Evolutionary conservation across 2,888 invertebrate species (phyloP).

Genomic region (Alviniconcha strummeri): DNA sequence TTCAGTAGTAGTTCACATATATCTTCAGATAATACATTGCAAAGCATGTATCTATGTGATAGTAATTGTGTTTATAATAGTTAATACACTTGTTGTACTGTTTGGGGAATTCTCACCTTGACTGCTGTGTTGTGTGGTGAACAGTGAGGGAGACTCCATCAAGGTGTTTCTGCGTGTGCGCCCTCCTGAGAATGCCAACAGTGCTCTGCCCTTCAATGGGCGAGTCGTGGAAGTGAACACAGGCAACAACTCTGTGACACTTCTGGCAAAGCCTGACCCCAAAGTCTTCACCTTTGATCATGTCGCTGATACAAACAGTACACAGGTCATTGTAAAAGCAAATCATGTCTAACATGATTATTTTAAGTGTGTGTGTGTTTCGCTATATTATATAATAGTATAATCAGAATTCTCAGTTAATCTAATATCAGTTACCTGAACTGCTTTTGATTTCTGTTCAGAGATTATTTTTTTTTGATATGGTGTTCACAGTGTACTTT

Average conservation of each 20-base stretch:
- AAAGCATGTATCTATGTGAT: too few relatives aligned
- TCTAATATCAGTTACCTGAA: neutral
- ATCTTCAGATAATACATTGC: too few relatives aligned
- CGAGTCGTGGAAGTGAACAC: constrained; percentile 56
- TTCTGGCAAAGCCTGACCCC: constrained; percentile 62
- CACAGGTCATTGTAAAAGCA: constrained; percentile 57
- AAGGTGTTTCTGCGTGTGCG: constrained; percentile 69
- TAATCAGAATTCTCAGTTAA: neutral
- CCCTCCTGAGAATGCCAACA: constrained; percentile 52
- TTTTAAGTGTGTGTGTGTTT: too few relatives aligned
- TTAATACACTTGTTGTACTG: too few relatives aligned
- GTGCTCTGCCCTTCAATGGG: constrained; percentile 48
- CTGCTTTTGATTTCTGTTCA: too few relatives aligned
- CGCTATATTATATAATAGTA: neutral
- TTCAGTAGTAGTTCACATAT: too few relatives aligned
- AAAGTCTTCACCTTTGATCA: constrained; percentile 68
- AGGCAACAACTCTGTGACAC: constrained; percentile 50
- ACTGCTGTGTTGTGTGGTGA: neutral
- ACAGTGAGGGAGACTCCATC: constrained; percentile 64
- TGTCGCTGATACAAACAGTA: constrained; percentile 62
- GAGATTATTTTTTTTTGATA: too few relatives aligned
- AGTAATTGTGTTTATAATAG: too few relatives aligned
- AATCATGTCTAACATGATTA: too few relatives aligned
- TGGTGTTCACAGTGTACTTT: too few relatives aligned
- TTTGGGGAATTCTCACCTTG: too few relatives aligned